Evolutionary conservation across 2,888 invertebrate species (phyloP).

Genomic region (Athalia rosae): DNA sequence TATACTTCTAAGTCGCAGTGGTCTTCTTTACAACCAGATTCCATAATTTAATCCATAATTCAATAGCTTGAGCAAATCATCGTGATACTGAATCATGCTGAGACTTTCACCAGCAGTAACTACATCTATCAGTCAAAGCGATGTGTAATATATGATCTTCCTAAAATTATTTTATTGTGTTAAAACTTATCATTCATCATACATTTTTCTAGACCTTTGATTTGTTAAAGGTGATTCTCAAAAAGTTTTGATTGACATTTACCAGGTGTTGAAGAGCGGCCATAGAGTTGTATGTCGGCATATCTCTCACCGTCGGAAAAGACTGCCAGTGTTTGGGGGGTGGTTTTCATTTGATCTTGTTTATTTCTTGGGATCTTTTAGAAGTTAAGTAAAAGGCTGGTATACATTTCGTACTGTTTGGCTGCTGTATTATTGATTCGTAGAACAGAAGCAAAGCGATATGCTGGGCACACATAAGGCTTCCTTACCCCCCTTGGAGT

Average conservation of each 20-base stretch:
- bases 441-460: slow-evolving; percentile 64
- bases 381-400: slow-evolving; percentile 8
- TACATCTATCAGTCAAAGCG: too few species aligned
- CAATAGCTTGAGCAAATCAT: too few species aligned
- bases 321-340: not conserved
- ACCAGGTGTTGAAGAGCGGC: not conserved
- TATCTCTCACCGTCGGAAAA: not conserved
- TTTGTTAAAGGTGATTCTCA: too few species aligned
- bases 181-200: too few species aligned
- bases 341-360: slow-evolving; percentile 13
- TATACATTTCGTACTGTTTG: slow-evolving; percentile 37
- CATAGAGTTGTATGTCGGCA: not conserved
- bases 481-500: slow-evolving; percentile 67
- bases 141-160: too few species aligned
- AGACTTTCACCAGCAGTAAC: too few species aligned
- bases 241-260: not conserved
- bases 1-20: slow-evolving; percentile 11
- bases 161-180: too few species aligned
- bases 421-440: slow-evolving; percentile 65
- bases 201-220: too few species aligned
- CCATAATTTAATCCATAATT: too few species aligned
- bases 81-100: too few species aligned
- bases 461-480: slow-evolving; percentile 63
- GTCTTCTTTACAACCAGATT: too few species aligned
- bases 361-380: slow-evolving; percentile 11